phyloP scores from a whole-genome alignment of 1,140 invertebrate genomes.

The Pinna nobilis region DNA sequence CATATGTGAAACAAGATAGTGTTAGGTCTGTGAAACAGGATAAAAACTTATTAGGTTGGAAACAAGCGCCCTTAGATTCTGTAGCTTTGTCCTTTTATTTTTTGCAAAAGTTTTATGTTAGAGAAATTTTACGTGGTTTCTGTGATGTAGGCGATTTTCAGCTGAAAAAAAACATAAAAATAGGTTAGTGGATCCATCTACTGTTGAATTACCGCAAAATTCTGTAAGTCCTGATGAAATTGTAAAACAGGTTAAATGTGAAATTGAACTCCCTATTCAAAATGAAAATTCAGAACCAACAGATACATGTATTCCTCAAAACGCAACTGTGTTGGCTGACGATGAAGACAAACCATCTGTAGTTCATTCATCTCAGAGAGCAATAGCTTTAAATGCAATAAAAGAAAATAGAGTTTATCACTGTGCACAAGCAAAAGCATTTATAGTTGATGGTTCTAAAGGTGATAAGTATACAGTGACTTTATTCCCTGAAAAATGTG shows the following conservation, averaged over 20 bases:
- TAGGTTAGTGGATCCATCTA: constrained; percentile 2
- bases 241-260: neutral
- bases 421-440: neutral
- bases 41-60: too few species aligned
- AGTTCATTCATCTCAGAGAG: neutral
- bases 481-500: constrained; percentile 14
- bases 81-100: constrained; percentile 15
- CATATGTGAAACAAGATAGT: too few species aligned
- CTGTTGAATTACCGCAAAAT: constrained; percentile 17
- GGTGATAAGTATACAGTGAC: constrained; percentile 22
- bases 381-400: neutral
- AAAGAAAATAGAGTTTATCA: constrained; percentile 1
- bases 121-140: neutral
- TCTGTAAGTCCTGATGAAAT: constrained; percentile 15
- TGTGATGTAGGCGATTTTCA: constrained; percentile 21
- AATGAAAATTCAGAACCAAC: too few species aligned
- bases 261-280: neutral
- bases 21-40: too few species aligned
- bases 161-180: constrained; percentile 2
- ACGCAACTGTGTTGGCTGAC: too few species aligned
- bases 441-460: constrained; percentile 5
- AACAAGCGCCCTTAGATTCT: constrained; percentile 15
- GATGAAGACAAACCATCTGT: neutral
- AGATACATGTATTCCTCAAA: neutral
- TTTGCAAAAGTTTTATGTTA: constrained; percentile 1